phyloP scores from a whole-genome alignment of 2,113 vertebrate genomes.

The Panthera uncia region DNA sequence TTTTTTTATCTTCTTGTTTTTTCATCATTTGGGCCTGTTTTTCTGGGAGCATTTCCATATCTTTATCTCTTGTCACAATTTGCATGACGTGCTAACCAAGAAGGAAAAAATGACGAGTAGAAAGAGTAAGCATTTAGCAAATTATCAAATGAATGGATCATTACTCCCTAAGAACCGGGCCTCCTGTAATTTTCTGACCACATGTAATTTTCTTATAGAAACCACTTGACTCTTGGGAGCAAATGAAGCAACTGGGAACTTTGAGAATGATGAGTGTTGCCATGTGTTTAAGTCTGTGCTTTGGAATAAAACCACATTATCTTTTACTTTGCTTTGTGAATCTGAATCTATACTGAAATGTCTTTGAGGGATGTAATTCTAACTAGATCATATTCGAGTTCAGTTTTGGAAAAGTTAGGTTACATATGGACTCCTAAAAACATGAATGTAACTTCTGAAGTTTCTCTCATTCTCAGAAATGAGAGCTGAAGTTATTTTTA shows the following conservation, averaged over 20 bases:
- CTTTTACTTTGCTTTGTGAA: background rate
- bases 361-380: slow-evolving; percentile 53
- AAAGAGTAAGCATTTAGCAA: slow-evolving; percentile 39
- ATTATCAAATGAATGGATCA: slow-evolving; percentile 42
- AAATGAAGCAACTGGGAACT: background rate
- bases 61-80: background rate
- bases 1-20: background rate
- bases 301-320: slow-evolving; percentile 19
- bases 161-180: slow-evolving; percentile 12
- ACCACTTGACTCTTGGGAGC: slow-evolving; percentile 46
- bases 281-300: slow-evolving; percentile 29
- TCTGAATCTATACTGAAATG: background rate
- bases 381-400: slow-evolving; percentile 53
- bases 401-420: slow-evolving; percentile 45
- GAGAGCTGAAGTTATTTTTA: slow-evolving; percentile 68
- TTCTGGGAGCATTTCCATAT: background rate
- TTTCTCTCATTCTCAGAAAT: slow-evolving; percentile 62
- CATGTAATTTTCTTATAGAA: slow-evolving; percentile 41
- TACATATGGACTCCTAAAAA: slow-evolving; percentile 45
- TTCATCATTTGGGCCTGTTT: background rate
- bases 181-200: slow-evolving; percentile 39
- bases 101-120: slow-evolving; percentile 1
- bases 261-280: background rate
- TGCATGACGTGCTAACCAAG: background rate
- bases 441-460: slow-evolving; percentile 22